These are phyloP conservation scores for Cyclina sinensis DNA, from an alignment of 1,140 invertebrate genomes.

Conservation along the genomic window DNA sequence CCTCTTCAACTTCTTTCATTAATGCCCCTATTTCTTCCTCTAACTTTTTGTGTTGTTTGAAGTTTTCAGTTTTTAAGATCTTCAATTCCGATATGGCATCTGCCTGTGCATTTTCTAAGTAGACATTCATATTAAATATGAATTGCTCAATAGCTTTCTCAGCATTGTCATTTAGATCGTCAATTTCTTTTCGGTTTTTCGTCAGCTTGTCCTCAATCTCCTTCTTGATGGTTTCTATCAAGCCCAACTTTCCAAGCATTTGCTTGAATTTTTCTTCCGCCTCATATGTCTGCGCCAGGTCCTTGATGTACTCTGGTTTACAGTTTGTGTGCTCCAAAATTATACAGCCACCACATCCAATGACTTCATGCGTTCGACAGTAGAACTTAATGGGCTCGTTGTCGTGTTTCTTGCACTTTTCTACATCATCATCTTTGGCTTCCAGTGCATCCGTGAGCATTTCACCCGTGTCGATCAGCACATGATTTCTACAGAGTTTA, in stretches of 20 bases:
- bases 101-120: background rate
- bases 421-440: no score
- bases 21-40: background rate
- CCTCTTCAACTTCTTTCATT: background rate
- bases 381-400: background rate
- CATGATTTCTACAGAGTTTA: background rate
- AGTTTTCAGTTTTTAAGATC: background rate
- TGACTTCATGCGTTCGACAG: background rate
- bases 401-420: background rate
- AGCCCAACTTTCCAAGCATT: background rate
- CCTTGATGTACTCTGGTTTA: background rate
- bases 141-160: background rate
- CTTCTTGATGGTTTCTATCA: background rate
- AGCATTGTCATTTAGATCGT: background rate
- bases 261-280: background rate
- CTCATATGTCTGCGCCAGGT: background rate
- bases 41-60: background rate
- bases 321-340: conserved; percentile 2
- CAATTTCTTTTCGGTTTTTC: background rate
- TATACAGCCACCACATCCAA: conserved; percentile 13
- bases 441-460: background rate
- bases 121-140: background rate
- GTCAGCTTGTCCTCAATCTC: background rate
- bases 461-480: background rate
- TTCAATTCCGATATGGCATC: background rate